phyloP scores from a whole-genome alignment of 64 coral and sea anemone genomes.

The Porites australiensis region DNA sequence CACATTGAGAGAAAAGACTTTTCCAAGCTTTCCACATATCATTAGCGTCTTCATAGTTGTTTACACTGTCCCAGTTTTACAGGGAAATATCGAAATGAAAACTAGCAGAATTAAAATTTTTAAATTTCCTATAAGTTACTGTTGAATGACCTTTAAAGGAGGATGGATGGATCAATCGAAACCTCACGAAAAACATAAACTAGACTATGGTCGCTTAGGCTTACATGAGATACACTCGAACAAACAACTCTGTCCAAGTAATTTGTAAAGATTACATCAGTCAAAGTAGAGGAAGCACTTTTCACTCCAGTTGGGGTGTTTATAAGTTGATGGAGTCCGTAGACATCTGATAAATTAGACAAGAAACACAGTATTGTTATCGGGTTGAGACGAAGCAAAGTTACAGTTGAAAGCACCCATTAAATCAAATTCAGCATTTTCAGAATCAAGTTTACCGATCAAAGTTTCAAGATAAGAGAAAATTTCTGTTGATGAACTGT shows the following conservation, averaged over 20 bases:
- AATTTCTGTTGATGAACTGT: slow-evolving; percentile 38
- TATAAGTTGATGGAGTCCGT: slow-evolving; percentile 52
- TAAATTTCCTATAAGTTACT: slow-evolving; percentile 67
- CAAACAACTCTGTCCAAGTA: slow-evolving; percentile 51
- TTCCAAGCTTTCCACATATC: slow-evolving; percentile 41
- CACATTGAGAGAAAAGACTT: not conserved
- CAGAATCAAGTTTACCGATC: slow-evolving; percentile 38
- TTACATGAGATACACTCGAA: slow-evolving; percentile 63
- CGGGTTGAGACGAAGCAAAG: not conserved
- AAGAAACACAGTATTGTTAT: slow-evolving; percentile 20
- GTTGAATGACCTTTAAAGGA: slow-evolving; percentile 28
- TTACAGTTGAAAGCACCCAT: slow-evolving; percentile 43
- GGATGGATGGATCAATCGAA: not conserved
- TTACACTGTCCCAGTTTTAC: slow-evolving; percentile 10
- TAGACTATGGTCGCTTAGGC: slow-evolving; percentile 65
- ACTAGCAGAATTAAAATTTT: slow-evolving; percentile 23
- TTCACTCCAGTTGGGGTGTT: slow-evolving; percentile 59
- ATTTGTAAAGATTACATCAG: slow-evolving; percentile 69
- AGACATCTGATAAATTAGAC: slow-evolving; percentile 22
- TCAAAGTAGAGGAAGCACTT: slow-evolving; percentile 38
- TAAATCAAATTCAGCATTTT: slow-evolving; percentile 34
- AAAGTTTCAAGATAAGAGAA: slow-evolving; percentile 59
- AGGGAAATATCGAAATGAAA: slow-evolving; percentile 8
- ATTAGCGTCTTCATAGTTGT: slow-evolving; percentile 15
- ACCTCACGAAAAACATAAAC: slow-evolving; percentile 52